Conservation (phyloP, 2,113 vertebrate genomes). For the Rhadina sibilatrix region DNA sequence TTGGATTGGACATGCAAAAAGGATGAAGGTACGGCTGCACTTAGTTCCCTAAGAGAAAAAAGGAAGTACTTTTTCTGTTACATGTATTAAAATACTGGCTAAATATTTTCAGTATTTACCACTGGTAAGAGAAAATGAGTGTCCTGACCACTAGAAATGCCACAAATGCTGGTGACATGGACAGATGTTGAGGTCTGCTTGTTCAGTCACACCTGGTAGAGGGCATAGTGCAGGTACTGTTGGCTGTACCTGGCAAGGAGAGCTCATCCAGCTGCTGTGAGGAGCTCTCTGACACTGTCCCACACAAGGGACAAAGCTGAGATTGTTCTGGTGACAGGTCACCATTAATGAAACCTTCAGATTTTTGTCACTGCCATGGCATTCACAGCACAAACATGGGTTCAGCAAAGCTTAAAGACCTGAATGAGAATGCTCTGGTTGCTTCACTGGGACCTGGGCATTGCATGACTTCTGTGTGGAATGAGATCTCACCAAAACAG, state of each 20-base stretch:
- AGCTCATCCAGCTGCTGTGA: neutral
- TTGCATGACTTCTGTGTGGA: neutral
- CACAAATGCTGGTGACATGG: neutral
- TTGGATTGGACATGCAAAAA: neutral
- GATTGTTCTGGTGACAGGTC: neutral
- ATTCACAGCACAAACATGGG: neutral
- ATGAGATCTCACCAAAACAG: neutral
- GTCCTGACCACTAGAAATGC: neutral
- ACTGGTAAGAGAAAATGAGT: neutral
- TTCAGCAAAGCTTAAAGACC: neutral
- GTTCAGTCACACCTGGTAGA: neutral
- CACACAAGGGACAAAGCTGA: neutral
- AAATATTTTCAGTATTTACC: neutral
- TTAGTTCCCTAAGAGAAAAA: neutral
- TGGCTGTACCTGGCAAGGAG: neutral
- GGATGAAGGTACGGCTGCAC: neutral
- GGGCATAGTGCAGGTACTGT: rapidly evolving
- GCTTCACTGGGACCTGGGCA: neutral
- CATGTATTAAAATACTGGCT: neutral
- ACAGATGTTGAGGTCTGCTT: neutral
- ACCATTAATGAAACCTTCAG: neutral
- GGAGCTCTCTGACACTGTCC: neutral
- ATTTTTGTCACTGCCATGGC: neutral
- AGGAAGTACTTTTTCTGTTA: neutral
- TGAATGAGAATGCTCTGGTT: rapidly evolving